phyloP scores from a whole-genome alignment of 2,888 invertebrate genomes.

The Lasioglossum morio region DNA sequence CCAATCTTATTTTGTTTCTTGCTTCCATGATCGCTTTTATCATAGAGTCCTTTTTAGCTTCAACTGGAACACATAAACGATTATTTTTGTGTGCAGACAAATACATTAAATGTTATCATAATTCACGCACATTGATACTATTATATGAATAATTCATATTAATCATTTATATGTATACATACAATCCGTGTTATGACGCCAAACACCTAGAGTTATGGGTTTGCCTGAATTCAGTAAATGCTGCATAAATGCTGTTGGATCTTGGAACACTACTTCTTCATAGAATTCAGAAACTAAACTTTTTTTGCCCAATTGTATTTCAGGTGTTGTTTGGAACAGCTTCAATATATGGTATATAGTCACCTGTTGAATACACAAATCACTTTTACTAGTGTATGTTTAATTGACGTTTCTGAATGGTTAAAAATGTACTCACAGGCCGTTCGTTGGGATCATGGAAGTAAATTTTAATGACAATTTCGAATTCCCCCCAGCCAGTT shows the following conservation, averaged over 20 bases:
- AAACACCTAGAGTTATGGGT: conserved; percentile 89
- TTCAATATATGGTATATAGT: conserved; percentile 98
- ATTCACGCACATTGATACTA: background rate
- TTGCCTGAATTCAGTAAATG: conserved; percentile 92
- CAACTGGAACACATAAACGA: conserved; percentile 88
- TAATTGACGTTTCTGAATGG: background rate
- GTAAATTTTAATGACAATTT: conserved; percentile 98
- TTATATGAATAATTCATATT: background rate
- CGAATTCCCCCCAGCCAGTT: conserved; percentile 99
- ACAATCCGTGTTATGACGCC: conserved; percentile 96
- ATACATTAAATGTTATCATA: background rate
- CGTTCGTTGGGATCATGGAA: conserved; percentile 98
- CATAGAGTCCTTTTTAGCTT: conserved; percentile 93
- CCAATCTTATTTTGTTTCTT: conserved; percentile 92
- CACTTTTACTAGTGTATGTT: background rate
- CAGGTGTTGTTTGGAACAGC: conserved; percentile 92
- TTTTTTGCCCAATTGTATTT: conserved; percentile 87
- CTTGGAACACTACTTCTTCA: conserved; percentile 97
- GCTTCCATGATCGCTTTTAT: conserved; percentile 91
- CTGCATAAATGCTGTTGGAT: conserved; percentile 96
- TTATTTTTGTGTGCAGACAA: background rate
- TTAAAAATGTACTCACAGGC: conserved; percentile 88
- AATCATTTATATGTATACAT: conserved; percentile 83
- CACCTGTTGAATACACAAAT: conserved; percentile 86
- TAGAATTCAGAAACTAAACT: conserved; percentile 96